Conservation (phyloP, 2,797 vertebrate species). For the Hylomyscus alleni region DNA sequence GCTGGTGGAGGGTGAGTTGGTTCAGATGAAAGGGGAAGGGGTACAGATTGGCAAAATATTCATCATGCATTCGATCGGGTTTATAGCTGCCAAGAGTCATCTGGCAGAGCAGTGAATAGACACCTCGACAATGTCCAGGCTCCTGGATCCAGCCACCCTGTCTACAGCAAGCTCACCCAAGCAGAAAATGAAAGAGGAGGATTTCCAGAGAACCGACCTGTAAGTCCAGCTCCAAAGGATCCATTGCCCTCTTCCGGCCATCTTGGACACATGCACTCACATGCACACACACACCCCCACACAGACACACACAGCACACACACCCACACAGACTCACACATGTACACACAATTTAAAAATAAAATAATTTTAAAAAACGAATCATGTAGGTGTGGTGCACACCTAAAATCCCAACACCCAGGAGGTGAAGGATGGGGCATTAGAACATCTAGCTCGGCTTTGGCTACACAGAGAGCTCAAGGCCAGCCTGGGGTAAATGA, state of each 20-base stretch:
- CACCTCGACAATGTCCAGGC: not conserved
- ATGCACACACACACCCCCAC: too few species aligned
- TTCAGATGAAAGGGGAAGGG: not conserved
- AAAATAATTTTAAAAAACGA: not conserved
- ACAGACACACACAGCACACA: not conserved
- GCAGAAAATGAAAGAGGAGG: not conserved
- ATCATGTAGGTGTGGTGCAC: not conserved
- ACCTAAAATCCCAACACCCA: not conserved
- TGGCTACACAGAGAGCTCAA: not conserved
- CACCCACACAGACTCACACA: not conserved
- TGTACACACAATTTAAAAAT: not conserved
- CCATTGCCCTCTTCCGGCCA: not conserved
- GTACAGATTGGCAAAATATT: not conserved
- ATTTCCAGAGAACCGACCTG: not conserved
- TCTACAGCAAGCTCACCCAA: not conserved
- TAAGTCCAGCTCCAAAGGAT: not conserved
- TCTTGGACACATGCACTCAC: not conserved
- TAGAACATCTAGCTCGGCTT: not conserved
- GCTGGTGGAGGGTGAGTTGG: not conserved
- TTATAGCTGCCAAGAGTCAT: too few species aligned
- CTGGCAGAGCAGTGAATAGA: not conserved
- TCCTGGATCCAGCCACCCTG: too few species aligned
- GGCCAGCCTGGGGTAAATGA: not conserved
- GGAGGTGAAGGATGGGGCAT: not conserved
- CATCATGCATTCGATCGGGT: not conserved